These are phyloP conservation scores for Lycodopsis pacificus DNA, from an alignment of 2,797 vertebrate species.

Conservation along the genomic window DNA sequence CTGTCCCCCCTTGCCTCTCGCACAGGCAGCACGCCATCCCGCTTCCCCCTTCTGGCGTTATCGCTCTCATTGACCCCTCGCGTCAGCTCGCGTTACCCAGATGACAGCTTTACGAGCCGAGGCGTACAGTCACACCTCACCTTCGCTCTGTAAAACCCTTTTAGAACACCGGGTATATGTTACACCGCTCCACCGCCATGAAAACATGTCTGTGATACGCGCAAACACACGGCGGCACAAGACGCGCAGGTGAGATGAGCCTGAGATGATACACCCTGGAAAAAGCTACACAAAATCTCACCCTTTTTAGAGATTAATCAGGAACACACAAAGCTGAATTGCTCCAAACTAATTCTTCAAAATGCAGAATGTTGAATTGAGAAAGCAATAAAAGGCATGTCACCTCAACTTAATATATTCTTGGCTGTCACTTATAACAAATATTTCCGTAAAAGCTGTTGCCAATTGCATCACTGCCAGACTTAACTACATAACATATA, in stretches of 20 bases:
- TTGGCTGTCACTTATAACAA: not conserved
- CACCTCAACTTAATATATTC: not conserved
- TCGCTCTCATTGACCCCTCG: slow-evolving; percentile 59
- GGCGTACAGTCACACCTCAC: slow-evolving; percentile 48
- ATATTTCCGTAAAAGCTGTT: not conserved
- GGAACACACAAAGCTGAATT: not conserved
- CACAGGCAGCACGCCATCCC: slow-evolving; percentile 37
- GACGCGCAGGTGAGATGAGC: slow-evolving; percentile 10
- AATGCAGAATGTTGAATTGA: not conserved
- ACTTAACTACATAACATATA: not conserved
- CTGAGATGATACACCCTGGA: not conserved
- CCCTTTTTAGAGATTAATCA: not conserved
- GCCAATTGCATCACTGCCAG: not conserved
- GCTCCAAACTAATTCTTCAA: no score
- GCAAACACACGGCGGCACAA: slow-evolving; percentile 32
- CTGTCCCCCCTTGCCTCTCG: not conserved
- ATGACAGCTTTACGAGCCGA: slow-evolving; percentile 70
- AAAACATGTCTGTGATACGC: slow-evolving; percentile 47
- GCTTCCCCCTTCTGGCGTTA: slow-evolving; percentile 2
- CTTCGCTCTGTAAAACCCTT: slow-evolving; percentile 40
- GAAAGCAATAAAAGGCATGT: not conserved
- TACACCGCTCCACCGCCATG: slow-evolving; percentile 39
- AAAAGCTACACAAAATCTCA: slow-evolving; percentile 5
- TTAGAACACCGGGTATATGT: slow-evolving; percentile 44
- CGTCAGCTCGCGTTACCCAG: slow-evolving; percentile 48